Percentiles rank a stretch among this genome's conserved stretches.
Evolutionary conservation across 92 coral and sea anemone genomes (phyloP).

Genomic region (Actinernus sp.): DNA sequence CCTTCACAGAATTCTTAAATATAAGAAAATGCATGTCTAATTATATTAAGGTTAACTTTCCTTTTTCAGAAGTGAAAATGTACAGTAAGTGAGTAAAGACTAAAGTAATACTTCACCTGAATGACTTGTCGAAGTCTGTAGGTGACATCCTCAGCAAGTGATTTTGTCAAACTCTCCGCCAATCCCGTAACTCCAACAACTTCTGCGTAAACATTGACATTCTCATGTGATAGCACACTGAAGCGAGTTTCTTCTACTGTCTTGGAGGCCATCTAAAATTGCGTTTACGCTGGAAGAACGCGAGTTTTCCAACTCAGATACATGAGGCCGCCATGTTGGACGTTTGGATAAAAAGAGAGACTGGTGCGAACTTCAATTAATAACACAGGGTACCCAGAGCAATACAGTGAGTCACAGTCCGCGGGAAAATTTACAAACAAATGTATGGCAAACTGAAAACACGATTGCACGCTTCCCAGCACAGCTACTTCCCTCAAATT

Average conservation of each 20-base stretch:
- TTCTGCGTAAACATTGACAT: constrained; percentile 87
- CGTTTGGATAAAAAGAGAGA: constrained; percentile 2
- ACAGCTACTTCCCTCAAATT: too few relatives aligned
- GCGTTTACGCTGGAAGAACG: background rate
- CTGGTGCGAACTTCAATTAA: background rate
- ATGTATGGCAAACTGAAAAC: too few relatives aligned
- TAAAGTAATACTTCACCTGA: too few relatives aligned
- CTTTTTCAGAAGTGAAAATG: too few relatives aligned
- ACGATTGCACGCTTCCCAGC: too few relatives aligned
- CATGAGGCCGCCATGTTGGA: constrained; percentile 27
- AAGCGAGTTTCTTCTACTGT: constrained; percentile 46
- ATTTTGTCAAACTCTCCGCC: constrained; percentile 67
- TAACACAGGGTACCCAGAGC: too few relatives aligned
- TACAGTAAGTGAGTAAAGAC: too few relatives aligned
- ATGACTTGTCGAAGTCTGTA: constrained; percentile 90
- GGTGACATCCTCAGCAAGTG: constrained; percentile 92
- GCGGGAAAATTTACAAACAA: too few relatives aligned
- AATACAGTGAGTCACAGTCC: too few relatives aligned
- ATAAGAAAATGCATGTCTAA: too few relatives aligned
- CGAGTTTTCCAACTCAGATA: background rate
- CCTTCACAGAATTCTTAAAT: too few relatives aligned
- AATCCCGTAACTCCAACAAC: constrained; percentile 73
- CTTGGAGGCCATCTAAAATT: constrained; percentile 16
- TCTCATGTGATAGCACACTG: constrained; percentile 81
- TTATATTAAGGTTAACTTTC: too few relatives aligned